Percentiles rank a stretch among this genome's conserved stretches.
Evolutionary conservation across 2,797 vertebrate genomes (phyloP).

Genomic region (Halcyon badia): DNA sequence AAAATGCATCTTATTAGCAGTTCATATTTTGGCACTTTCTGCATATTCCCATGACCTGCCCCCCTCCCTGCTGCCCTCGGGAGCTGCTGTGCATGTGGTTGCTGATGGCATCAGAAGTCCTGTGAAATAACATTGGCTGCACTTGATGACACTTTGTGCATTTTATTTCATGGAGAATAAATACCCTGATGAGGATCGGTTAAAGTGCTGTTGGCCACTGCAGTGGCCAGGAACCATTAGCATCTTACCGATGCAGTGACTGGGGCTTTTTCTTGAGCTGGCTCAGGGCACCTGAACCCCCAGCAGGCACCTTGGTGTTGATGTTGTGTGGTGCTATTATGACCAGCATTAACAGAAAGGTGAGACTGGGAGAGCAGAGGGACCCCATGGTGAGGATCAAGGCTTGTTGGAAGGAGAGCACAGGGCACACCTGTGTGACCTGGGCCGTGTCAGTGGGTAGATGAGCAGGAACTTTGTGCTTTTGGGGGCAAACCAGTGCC

Average conservation of each 20-base stretch:
- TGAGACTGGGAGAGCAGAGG: background rate
- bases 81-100: background rate
- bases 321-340: background rate
- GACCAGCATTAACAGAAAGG: background rate
- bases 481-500: background rate
- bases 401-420: background rate
- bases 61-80: background rate
- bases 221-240: background rate
- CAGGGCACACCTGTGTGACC: background rate
- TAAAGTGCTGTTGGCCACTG: background rate
- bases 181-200: background rate
- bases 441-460: background rate
- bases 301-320: background rate
- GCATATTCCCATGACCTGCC: background rate
- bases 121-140: background rate
- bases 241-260: background rate
- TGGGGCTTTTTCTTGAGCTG: background rate
- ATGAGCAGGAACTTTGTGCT: background rate
- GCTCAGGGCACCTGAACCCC: background rate
- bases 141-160: background rate
- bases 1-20: conserved; percentile 63
- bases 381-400: accelerated
- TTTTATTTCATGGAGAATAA: background rate
- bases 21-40: conserved; percentile 43
- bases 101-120: background rate